phyloP scores from a whole-genome alignment of 2,888 invertebrate species.

The Griposia aprilina region DNA sequence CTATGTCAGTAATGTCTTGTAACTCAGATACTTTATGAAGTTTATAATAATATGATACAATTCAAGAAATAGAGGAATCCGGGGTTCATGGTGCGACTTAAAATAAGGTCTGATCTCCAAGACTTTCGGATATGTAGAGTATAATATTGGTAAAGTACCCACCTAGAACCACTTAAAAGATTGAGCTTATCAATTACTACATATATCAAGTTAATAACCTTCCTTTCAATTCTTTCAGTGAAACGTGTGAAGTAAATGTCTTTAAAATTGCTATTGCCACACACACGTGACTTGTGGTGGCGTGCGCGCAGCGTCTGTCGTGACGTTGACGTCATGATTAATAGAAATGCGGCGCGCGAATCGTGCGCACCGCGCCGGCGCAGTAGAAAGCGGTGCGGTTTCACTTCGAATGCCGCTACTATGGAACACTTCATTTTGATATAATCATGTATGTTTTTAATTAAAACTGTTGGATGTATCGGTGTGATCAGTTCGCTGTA shows the following conservation, averaged over 20 bases:
- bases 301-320: conserved; percentile 71
- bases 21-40: background rate
- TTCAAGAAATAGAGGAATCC: background rate
- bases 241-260: conserved; percentile 44
- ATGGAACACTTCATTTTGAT: conserved; percentile 37
- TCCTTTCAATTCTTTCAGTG: conserved; percentile 28
- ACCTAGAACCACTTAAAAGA: background rate
- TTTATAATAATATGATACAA: background rate
- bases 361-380: conserved; percentile 74
- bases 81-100: background rate
- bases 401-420: conserved; percentile 69
- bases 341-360: conserved; percentile 77
- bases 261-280: conserved; percentile 54
- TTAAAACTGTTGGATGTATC: background rate
- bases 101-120: background rate
- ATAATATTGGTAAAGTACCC: background rate
- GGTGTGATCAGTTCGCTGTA: no score
- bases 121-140: background rate
- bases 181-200: background rate
- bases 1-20: background rate
- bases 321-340: conserved; percentile 77
- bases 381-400: conserved; percentile 79
- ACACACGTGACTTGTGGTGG: conserved; percentile 62
- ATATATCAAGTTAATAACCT: background rate
- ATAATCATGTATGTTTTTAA: background rate